These are phyloP conservation scores for Sminthurinus aureus DNA, from an alignment of 2,888 invertebrate species.

Conservation along the genomic window DNA sequence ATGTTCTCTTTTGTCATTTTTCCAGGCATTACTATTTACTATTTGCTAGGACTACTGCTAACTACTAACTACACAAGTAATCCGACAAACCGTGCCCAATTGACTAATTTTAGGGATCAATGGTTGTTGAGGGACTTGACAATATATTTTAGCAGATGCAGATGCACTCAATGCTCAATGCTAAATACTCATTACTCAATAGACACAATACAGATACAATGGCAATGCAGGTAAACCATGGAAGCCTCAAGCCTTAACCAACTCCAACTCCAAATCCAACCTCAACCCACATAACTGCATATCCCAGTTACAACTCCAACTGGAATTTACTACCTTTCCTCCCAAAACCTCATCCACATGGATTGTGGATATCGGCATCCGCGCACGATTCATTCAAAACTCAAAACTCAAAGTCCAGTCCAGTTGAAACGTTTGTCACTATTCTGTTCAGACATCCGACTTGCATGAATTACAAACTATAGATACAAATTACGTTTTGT, in stretches of 20 bases:
- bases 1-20: conserved; percentile 36
- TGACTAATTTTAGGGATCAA: conserved; percentile 44
- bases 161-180: neutral
- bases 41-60: no score
- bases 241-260: neutral
- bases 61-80: conserved; percentile 17
- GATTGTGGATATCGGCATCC: no score
- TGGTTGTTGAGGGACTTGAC: conserved; percentile 5
- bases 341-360: no score
- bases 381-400: no score
- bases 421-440: no score
- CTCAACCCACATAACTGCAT: neutral
- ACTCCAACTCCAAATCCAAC: neutral
- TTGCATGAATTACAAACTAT: no score
- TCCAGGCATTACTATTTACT: conserved; percentile 1
- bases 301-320: no score
- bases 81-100: conserved; percentile 51
- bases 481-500: no score
- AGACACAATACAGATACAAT: neutral
- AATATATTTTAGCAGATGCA: conserved; percentile 17
- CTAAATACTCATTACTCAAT: no score
- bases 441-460: no score
- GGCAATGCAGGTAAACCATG: conserved; percentile 10
- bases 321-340: no score
- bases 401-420: no score